A percentile compares a stretch with the other conserved stretches of the same genome.
Evolutionary conservation across 2,113 vertebrate genomes (phyloP).

Genomic region (Leucoraja erinaceus): DNA sequence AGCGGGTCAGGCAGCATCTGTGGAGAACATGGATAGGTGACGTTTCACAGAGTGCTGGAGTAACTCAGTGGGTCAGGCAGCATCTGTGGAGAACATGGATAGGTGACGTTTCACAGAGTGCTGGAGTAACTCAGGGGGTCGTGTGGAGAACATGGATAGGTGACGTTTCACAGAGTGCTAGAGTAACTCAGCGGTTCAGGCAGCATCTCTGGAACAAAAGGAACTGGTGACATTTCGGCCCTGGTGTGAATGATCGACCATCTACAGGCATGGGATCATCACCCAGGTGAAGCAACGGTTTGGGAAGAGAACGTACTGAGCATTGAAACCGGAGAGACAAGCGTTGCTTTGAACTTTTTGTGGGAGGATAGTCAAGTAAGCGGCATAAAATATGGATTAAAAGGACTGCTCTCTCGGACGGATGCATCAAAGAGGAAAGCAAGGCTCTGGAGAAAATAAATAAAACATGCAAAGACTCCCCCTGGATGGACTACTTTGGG

Average conservation of each 20-base stretch:
- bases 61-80: too few species aligned
- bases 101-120: too few species aligned
- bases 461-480: constrained; percentile 30
- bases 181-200: too few species aligned
- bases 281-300: not conserved
- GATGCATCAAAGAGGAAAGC: constrained; percentile 11
- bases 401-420: not conserved
- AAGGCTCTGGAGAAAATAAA: constrained; percentile 20
- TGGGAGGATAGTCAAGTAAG: not conserved
- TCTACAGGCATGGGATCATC: not conserved
- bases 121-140: too few species aligned
- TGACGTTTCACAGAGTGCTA: too few species aligned
- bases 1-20: too few species aligned
- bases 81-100: too few species aligned
- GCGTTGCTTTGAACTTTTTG: constrained; percentile 9
- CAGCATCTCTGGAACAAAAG: too few species aligned
- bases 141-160: too few species aligned
- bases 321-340: not conserved
- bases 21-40: too few species aligned
- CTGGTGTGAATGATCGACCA: not conserved
- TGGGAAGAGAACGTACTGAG: not conserved
- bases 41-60: too few species aligned
- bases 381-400: constrained; percentile 20
- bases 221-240: too few species aligned
- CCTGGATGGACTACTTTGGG: constrained; percentile 23